Percentiles rank a stretch among this genome's conserved stretches.
Conservation (phyloP, 2,888 invertebrate genomes). For the Cenopis cana region DNA sequence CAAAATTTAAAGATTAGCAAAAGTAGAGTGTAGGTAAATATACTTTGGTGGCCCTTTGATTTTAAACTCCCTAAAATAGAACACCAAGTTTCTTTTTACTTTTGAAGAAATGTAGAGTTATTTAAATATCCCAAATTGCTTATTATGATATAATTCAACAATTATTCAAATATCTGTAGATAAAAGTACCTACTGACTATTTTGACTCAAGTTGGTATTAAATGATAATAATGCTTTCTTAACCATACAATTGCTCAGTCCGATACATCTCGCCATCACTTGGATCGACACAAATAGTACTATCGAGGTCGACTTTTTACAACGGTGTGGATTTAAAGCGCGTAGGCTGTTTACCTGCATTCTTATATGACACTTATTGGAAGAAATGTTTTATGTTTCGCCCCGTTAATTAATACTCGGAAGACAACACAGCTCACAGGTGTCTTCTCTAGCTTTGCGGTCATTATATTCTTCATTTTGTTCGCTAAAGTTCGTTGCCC, state of each 20-base stretch:
- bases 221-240: neutral
- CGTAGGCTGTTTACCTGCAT: slow-evolving; percentile 61
- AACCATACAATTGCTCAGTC: neutral
- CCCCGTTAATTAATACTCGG: slow-evolving; percentile 33
- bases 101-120: neutral
- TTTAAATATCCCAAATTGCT: neutral
- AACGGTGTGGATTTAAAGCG: slow-evolving; percentile 66
- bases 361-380: slow-evolving; percentile 52
- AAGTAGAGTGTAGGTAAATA: neutral
- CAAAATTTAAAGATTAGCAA: neutral
- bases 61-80: neutral
- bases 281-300: slow-evolving; percentile 49
- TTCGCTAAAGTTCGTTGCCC: slow-evolving; percentile 22
- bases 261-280: slow-evolving; percentile 48
- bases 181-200: too few species aligned
- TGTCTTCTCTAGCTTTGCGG: slow-evolving; percentile 10
- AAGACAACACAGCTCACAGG: slow-evolving; percentile 8
- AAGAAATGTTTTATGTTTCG: slow-evolving; percentile 45
- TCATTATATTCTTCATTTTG: slow-evolving; percentile 9
- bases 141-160: neutral
- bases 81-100: neutral
- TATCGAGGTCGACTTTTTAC: slow-evolving; percentile 65
- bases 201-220: neutral
- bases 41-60: neutral
- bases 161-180: neutral